Evolutionary conservation across 2,797 vertebrate genomes (phyloP).

Genomic region (Lepilemur septentrionalis): DNA sequence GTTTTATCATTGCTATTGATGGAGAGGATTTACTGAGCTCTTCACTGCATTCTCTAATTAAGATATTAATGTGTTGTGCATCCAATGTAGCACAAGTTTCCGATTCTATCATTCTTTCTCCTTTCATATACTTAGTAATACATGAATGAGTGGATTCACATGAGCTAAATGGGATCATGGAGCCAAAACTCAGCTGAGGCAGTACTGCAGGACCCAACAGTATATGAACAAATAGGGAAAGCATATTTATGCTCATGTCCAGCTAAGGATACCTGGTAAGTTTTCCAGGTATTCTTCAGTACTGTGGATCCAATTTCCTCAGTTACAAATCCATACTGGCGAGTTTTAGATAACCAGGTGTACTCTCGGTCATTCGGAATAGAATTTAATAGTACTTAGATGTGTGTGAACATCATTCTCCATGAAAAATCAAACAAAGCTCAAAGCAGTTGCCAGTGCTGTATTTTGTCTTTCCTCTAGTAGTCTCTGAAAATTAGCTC

Average conservation of each 20-base stretch:
- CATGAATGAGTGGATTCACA: background rate
- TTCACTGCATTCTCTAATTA: slow-evolving; percentile 18
- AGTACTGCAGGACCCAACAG: background rate
- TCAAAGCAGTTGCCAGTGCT: background rate
- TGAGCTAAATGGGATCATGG: background rate
- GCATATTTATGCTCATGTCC: background rate
- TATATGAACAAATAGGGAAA: background rate
- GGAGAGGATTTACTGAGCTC: background rate
- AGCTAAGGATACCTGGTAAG: background rate
- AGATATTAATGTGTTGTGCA: background rate
- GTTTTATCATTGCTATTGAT: slow-evolving; percentile 1
- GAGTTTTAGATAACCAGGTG: background rate
- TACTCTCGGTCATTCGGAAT: background rate
- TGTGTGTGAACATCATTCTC: background rate
- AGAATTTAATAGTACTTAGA: background rate
- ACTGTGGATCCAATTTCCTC: background rate
- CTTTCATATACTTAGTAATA: background rate
- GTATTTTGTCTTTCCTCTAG: slow-evolving; percentile 7
- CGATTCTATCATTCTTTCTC: background rate
- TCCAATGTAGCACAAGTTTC: background rate
- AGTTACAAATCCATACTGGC: background rate
- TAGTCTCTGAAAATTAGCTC: slow-evolving; percentile 27
- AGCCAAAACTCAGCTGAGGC: background rate
- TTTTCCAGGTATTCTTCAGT: background rate
- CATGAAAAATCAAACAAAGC: background rate